Evolutionary conservation across 1,140 invertebrate genomes (phyloP).

Genomic region (Galleria mellonella): DNA sequence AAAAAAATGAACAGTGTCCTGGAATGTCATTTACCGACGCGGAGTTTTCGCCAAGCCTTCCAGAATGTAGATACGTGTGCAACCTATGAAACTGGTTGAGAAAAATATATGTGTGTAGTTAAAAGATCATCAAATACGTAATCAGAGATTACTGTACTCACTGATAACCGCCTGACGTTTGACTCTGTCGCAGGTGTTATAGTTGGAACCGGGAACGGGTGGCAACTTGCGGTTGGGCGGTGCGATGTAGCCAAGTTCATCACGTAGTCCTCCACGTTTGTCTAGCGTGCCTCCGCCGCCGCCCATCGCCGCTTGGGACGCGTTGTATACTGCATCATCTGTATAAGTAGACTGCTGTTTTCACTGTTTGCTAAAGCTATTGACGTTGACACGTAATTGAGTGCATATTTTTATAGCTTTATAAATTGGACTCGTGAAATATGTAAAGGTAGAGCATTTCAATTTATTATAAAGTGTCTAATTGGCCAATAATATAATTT

Average conservation of each 20-base stretch:
- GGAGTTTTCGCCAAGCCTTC: too few relatives aligned
- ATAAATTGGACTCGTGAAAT: too few relatives aligned
- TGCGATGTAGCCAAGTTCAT: constrained; percentile 93
- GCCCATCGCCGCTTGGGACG: constrained; percentile 49
- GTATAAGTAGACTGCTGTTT: constrained; percentile 1
- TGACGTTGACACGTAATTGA: too few relatives aligned
- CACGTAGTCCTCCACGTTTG: constrained; percentile 88
- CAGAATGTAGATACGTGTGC: too few relatives aligned
- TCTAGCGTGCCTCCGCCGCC: constrained; percentile 85
- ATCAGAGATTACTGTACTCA: constrained; percentile 80
- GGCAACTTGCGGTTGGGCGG: constrained; percentile 93
- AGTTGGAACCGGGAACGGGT: constrained; percentile 92
- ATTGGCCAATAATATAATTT: too few relatives aligned
- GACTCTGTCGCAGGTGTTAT: constrained; percentile 94
- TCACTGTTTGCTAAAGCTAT: too few relatives aligned
- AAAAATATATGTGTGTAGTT: neutral
- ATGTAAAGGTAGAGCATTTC: too few relatives aligned
- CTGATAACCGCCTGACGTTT: constrained; percentile 93
- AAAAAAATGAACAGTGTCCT: too few relatives aligned
- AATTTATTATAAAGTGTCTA: too few relatives aligned
- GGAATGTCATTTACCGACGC: too few relatives aligned
- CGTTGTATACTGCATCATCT: constrained; percentile 93
- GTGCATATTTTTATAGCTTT: neutral
- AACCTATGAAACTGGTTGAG: too few relatives aligned
- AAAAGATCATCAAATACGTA: neutral